Evolutionary conservation across 2,113 vertebrate genomes (phyloP).

Genomic region (Microcebus jonahi): DNA sequence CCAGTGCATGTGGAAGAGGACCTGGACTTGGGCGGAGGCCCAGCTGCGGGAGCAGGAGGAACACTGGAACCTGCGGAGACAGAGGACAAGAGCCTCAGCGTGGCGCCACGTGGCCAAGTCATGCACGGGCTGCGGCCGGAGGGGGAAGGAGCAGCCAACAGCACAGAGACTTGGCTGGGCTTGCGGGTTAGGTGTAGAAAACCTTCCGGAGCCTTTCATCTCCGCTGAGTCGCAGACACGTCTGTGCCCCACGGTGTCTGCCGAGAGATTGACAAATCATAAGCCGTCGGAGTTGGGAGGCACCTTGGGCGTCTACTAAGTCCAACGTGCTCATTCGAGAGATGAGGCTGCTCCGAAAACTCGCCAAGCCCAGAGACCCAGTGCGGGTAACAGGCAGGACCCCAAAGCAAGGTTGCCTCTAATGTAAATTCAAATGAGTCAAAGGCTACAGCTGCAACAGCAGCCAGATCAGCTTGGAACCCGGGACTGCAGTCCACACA

Average conservation of each 20-base stretch:
- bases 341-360: neutral
- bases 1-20: conserved; percentile 80
- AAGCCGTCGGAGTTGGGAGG: neutral
- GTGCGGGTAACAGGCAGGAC: neutral
- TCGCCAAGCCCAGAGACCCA: no score
- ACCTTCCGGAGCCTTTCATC: rapidly evolving
- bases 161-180: no score
- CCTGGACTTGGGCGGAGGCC: conserved; percentile 83
- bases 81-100: neutral
- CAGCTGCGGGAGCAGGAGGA: conserved; percentile 80
- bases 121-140: neutral
- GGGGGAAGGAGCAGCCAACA: neutral
- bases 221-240: rapidly evolving
- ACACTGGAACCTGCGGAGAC: conserved; percentile 83
- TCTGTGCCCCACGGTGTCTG: neutral
- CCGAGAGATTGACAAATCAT: neutral
- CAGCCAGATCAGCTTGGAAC: neutral
- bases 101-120: rapidly evolving
- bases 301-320: neutral
- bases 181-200: rapidly evolving
- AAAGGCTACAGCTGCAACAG: neutral
- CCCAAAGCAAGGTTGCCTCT: neutral
- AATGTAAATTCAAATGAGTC: neutral
- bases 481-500: neutral
- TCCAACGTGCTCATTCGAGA: neutral